Evolutionary conservation across 2,113 vertebrate genomes (phyloP), one percentile per base, ranked within the genome.

Genomic region (Falcunculus frontatus): DNA sequence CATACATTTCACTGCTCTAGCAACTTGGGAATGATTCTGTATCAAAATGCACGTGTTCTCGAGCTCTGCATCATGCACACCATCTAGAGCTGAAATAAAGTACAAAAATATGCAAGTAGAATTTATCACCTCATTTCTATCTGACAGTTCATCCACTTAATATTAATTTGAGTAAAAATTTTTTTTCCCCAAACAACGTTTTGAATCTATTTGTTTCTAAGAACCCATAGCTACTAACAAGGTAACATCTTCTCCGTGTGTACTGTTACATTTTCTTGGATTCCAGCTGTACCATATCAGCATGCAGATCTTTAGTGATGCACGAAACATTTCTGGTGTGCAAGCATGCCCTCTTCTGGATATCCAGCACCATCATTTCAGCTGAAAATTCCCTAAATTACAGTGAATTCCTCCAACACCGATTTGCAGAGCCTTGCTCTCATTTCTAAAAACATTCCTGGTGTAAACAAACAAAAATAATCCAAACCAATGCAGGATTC

Each of bases 331-430:
- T 96, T 98, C 21, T 41, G 35, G 91, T 37, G 35, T 94, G 68
- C 97, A 98, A 98, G 97, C 13, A 30, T 94, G 98, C 98, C 98
- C 98, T 98, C 98, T 98, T 67, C 97, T 98, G 98, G 97, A 8
- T 49, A 79, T 27, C 41, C 11, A 35, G 73, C 30, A 13, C 19
- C 56, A 44, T 27, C 17, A 81, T 14, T 89, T 49, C 33, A 41
- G 46, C 19, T 14, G 26, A 42, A 4, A 42, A 8, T 9, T n/a
- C 42, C 29, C 30, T 29, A 32, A 85, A 44, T 32, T 6, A 27
- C 15, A 46, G 1, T 1, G 14, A 82, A 41, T 32, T 46, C 33
- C 32, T 67, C 52, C 55, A 57, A 7, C 29, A 7, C 7, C n/a
- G 18, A 20, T 13, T 30, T 29, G 20, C 23, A 64, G 22, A 15